A percentile compares a stretch with the other conserved stretches of the same genome.
These are phyloP conservation scores for Lepidonotus clava DNA, from an alignment of 2,888 invertebrate genomes.

Conservation along the genomic window DNA sequence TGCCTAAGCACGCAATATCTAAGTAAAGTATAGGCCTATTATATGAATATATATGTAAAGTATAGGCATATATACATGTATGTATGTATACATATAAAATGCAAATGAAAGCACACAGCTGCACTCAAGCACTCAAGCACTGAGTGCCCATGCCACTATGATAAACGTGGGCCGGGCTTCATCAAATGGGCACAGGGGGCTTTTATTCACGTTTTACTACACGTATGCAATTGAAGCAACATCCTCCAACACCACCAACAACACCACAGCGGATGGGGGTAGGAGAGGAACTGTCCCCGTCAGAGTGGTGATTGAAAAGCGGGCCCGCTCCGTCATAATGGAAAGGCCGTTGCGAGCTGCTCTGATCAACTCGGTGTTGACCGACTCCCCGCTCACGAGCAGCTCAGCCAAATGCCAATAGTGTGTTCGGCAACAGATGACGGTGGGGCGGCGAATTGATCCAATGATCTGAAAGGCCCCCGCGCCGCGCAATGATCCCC, in stretches of 20 bases:
- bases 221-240: not conserved
- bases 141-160: too few species aligned
- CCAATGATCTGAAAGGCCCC: slow-evolving; percentile 38
- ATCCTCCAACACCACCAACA: too few species aligned
- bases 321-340: slow-evolving; percentile 14
- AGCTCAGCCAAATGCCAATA: slow-evolving; percentile 46
- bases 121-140: too few species aligned
- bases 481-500: not conserved
- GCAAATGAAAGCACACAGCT: too few species aligned
- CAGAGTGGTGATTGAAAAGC: slow-evolving; percentile 14
- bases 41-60: too few species aligned
- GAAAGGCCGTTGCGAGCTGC: slow-evolving; percentile 17
- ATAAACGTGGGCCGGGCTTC: too few species aligned
- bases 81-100: too few species aligned
- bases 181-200: too few species aligned
- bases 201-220: not conserved
- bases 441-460: slow-evolving; percentile 40
- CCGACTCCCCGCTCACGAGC: slow-evolving; percentile 7
- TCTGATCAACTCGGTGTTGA: slow-evolving; percentile 25
- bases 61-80: too few species aligned
- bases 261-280: too few species aligned
- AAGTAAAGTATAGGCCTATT: too few species aligned
- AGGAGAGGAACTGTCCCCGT: not conserved
- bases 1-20: too few species aligned
- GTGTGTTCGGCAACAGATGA: slow-evolving; percentile 50